Evolutionary conservation across 2,113 vertebrate species (phyloP).

Genomic region (Sinocyclocheilus rhinocerous): DNA sequence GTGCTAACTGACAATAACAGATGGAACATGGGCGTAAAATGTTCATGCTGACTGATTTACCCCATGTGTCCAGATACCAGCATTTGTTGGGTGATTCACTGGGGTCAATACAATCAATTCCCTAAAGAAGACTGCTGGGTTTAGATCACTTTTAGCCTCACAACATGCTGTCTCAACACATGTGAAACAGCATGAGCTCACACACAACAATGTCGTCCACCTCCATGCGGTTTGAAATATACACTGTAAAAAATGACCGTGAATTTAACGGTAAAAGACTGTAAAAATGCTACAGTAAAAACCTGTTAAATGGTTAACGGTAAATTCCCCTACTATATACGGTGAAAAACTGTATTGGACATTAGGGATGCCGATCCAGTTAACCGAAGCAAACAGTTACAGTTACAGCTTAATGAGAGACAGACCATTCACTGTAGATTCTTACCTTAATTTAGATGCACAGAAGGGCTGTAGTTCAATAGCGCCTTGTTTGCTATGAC

Average conservation of each 20-base stretch:
- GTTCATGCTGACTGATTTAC: conserved; percentile 20
- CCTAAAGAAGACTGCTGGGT: neutral
- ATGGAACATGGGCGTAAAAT: conserved; percentile 10
- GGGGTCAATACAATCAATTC: conserved; percentile 40
- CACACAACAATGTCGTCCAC: neutral
- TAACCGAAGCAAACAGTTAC: too few species aligned
- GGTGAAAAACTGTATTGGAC: too few species aligned
- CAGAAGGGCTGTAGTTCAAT: neutral
- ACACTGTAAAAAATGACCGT: too few species aligned
- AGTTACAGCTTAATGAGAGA: neutral
- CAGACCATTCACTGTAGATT: neutral
- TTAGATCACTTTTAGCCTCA: conserved; percentile 21
- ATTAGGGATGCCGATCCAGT: too few species aligned
- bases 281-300: too few species aligned
- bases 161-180: conserved; percentile 18
- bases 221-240: neutral
- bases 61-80: conserved; percentile 13
- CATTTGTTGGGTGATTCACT: neutral
- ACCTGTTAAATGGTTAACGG: too few species aligned
- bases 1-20: neutral
- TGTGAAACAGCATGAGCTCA: conserved; percentile 24
- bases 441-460: neutral
- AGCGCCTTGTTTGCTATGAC: neutral
- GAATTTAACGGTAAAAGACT: too few species aligned
- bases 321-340: too few species aligned